Percentiles rank a stretch among this genome's conserved stretches.
phyloP scores from a whole-genome alignment of 2,888 invertebrate species.

The Laspeyria flexula region DNA sequence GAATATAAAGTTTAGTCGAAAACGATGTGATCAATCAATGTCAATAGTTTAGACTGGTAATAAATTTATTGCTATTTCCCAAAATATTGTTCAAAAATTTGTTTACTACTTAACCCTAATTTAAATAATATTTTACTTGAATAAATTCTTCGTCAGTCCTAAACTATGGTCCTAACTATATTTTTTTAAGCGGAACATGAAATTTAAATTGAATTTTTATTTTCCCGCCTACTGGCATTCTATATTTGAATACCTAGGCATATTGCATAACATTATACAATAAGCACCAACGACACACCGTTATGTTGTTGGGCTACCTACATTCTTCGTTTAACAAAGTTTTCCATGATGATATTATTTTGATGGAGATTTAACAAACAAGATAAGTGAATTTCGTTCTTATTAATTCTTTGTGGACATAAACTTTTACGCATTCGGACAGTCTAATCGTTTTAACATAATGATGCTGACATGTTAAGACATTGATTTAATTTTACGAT shows the following conservation, averaged over 20 bases:
- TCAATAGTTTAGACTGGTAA: no score
- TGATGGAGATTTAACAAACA: background rate
- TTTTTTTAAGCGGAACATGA: background rate
- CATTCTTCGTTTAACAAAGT: background rate
- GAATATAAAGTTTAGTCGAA: no score
- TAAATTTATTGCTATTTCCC: no score
- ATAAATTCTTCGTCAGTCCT: no score
- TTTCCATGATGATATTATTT: slow-evolving; percentile 6
- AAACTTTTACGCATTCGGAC: background rate
- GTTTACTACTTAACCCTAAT: no score
- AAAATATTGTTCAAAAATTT: no score
- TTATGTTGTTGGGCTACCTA: no score
- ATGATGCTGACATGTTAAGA: no score
- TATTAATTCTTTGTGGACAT: background rate
- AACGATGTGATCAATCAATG: no score
- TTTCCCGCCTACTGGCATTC: background rate
- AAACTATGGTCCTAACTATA: no score
- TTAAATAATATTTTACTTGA: no score
- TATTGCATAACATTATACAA: slow-evolving; percentile 21
- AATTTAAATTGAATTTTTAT: background rate
- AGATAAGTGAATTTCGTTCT: background rate
- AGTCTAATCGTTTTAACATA: background rate
- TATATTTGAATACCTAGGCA: background rate
- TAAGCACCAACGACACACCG: background rate
- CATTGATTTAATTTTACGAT: slow-evolving; percentile 3